A percentile compares a stretch with the other conserved stretches of the same genome.
phyloP scores from a whole-genome alignment of 1,140 invertebrate species.

The Meteorus sp. region DNA sequence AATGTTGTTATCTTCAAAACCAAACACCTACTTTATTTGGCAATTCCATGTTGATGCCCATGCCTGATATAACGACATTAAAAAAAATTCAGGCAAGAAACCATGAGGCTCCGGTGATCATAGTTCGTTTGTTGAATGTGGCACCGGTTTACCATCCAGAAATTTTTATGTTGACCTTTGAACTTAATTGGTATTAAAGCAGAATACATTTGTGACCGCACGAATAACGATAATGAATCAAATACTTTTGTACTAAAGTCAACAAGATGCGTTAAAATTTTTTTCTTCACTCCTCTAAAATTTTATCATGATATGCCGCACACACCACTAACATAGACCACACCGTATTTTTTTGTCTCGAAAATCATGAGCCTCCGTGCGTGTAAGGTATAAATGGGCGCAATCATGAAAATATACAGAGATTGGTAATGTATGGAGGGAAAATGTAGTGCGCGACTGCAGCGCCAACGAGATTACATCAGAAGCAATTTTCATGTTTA shows the following conservation, averaged over 20 bases:
- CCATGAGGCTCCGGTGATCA: constrained; percentile 36
- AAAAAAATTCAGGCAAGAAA: constrained; percentile 34
- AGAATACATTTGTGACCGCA: constrained; percentile 25
- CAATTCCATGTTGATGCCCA: constrained; percentile 39
- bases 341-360: background rate
- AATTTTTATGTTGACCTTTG: constrained; percentile 13
- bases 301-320: background rate
- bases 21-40: constrained; percentile 35
- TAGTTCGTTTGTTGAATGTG: constrained; percentile 12
- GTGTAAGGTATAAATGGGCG: no score
- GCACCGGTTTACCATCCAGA: constrained; percentile 12
- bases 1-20: constrained; percentile 25
- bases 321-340: background rate
- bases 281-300: background rate
- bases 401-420: no score
- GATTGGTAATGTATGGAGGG: no score
- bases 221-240: constrained; percentile 8
- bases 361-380: no score
- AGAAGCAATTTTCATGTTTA: no score
- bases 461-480: no score
- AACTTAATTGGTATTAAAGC: constrained; percentile 15
- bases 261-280: background rate
- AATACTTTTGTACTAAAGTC: background rate
- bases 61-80: constrained; percentile 38
- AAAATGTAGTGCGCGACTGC: no score